Conservation (phyloP, 2,888 invertebrate genomes). For the Trichogramma dendrolimi region DNA sequence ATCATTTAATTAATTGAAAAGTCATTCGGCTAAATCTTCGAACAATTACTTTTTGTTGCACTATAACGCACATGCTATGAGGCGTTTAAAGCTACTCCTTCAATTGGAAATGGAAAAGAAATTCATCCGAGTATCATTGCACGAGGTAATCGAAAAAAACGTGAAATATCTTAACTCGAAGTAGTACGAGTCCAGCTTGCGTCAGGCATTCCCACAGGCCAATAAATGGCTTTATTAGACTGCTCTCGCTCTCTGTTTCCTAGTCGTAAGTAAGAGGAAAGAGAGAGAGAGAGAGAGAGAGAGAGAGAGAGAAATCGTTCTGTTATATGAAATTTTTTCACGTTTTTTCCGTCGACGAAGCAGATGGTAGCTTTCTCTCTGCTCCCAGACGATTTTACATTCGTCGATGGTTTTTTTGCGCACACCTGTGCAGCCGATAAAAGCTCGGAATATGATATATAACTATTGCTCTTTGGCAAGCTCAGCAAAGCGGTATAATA, state of each 20-base stretch:
- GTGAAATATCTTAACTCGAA: background rate
- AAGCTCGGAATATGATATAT: no score
- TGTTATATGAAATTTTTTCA: background rate
- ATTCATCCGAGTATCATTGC: constrained; percentile 5
- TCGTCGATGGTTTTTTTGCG: no score
- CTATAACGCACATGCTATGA: background rate
- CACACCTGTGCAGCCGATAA: no score
- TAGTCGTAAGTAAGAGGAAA: background rate
- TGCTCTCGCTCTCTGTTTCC: background rate
- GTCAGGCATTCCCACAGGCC: constrained; percentile 12
- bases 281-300: background rate
- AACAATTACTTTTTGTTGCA: constrained; percentile 6
- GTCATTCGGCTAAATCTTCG: background rate
- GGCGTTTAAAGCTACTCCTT: no score
- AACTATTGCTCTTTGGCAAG: no score
- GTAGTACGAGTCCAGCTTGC: background rate
- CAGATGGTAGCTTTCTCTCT: no score
- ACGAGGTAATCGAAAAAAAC: background rate
- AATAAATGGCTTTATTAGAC: background rate
- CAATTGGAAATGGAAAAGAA: background rate
- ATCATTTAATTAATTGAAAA: constrained; percentile 4
- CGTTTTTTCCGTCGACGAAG: no score
- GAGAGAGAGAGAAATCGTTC: background rate
- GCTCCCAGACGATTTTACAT: no score
- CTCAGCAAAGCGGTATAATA: no score